phyloP scores from a whole-genome alignment of 1,140 invertebrate genomes.

The Dolichoris vasculosae region DNA sequence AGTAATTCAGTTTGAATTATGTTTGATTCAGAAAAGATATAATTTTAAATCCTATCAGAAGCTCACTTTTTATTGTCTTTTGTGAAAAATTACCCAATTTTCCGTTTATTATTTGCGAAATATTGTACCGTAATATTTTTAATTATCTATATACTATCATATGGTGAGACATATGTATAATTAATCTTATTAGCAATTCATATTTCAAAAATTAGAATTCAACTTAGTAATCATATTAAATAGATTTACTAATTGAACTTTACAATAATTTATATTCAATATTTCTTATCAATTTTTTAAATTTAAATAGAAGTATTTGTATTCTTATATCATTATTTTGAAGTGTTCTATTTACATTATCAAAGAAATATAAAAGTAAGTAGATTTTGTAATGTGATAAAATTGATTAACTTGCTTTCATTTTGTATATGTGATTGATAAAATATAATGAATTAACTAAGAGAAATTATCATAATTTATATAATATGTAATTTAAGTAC shows the following conservation, averaged over 20 bases:
- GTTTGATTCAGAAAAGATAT: too few relatives aligned
- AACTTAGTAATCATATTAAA: too few relatives aligned
- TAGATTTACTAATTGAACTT: too few relatives aligned
- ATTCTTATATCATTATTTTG: too few relatives aligned
- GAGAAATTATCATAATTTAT: neutral
- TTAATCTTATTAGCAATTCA: neutral
- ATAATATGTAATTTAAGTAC: neutral
- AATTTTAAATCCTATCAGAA: too few relatives aligned
- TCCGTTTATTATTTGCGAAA: neutral
- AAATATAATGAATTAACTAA: neutral
- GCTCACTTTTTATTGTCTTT: neutral
- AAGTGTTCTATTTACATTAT: neutral
- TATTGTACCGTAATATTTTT: neutral
- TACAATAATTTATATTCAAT: too few relatives aligned
- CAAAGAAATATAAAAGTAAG: neutral
- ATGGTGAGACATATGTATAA: neutral
- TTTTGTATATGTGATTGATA: neutral
- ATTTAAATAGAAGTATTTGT: too few relatives aligned
- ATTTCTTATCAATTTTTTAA: too few relatives aligned
- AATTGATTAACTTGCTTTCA: neutral
- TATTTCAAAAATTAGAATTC: neutral
- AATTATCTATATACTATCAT: neutral
- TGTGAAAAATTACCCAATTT: neutral
- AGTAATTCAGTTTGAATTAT: too few relatives aligned
- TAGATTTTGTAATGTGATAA: neutral